Percentiles rank a stretch among this genome's conserved stretches.
Conservation (phyloP, 2,888 invertebrate genomes). For the Mythimna albipuncta region DNA sequence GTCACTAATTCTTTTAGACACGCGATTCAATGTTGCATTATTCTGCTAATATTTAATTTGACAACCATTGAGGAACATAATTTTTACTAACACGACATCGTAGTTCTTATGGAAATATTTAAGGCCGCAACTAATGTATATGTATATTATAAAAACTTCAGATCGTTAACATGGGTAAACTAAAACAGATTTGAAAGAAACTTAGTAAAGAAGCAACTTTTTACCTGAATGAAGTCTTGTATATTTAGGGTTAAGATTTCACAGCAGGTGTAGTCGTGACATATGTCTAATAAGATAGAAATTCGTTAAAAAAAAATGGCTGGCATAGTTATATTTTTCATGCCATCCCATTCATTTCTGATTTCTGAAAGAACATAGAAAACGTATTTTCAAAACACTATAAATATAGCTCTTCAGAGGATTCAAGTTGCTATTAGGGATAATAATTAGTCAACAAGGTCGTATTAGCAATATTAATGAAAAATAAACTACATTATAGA, state of each 20-base stretch:
- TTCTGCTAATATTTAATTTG: slow-evolving; percentile 48
- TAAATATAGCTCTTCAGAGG: too few relatives aligned
- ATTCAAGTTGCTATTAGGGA: not conserved
- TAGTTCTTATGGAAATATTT: slow-evolving; percentile 39
- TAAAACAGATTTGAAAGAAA: too few relatives aligned
- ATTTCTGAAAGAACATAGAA: slow-evolving; percentile 10
- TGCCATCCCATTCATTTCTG: not conserved
- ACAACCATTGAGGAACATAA: slow-evolving; percentile 53
- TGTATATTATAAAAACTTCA: not conserved
- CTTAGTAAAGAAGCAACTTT: not conserved
- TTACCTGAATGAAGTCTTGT: not conserved
- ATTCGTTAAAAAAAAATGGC: too few relatives aligned
- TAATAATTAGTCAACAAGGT: slow-evolving; percentile 24
- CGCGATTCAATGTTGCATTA: slow-evolving; percentile 50
- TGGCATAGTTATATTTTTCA: too few relatives aligned
- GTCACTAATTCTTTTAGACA: slow-evolving; percentile 46
- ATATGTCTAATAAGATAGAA: not conserved
- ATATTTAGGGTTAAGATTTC: not conserved
- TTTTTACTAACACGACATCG: slow-evolving; percentile 30
- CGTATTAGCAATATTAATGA: slow-evolving; percentile 40
- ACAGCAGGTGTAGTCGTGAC: not conserved
- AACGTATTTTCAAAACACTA: slow-evolving; percentile 12
- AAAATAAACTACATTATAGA: slow-evolving; percentile 46
- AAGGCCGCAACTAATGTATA: slow-evolving; percentile 22
- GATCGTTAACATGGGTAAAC: not conserved